phyloP scores from a whole-genome alignment of 2,113 vertebrate genomes.

The Eclectus roratus region DNA sequence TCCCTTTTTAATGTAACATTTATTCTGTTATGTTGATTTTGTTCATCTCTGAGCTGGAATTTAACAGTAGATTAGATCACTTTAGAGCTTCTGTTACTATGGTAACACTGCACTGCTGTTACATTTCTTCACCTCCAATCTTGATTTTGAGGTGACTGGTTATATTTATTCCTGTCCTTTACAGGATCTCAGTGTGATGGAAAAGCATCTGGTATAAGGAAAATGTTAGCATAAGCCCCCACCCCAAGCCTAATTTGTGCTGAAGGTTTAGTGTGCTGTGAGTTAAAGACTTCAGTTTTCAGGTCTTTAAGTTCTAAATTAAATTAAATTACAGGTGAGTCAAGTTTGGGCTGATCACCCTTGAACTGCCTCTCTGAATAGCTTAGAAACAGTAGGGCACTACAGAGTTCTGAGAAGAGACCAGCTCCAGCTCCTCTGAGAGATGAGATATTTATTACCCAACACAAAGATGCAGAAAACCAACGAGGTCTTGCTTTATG shows the following conservation, averaged over 20 bases:
- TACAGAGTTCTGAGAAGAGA: background rate
- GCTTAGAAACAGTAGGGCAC: background rate
- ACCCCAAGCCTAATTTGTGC: background rate
- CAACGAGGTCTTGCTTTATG: background rate
- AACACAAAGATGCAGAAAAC: background rate
- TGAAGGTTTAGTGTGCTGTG: background rate
- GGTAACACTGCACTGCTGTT: slow-evolving; percentile 60
- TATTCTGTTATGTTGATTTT: slow-evolving; percentile 70
- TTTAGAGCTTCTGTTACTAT: slow-evolving; percentile 74
- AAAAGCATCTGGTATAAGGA: slow-evolving; percentile 34
- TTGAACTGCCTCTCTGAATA: background rate
- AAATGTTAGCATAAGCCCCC: slow-evolving; percentile 9
- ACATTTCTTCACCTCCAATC: slow-evolving; percentile 66
- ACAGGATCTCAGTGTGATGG: slow-evolving; percentile 20
- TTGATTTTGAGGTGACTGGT: slow-evolving; percentile 62
- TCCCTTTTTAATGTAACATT: slow-evolving; percentile 27
- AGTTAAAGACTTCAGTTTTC: background rate
- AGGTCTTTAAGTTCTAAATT: background rate
- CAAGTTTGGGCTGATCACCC: background rate
- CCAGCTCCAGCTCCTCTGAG: background rate
- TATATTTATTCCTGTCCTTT: slow-evolving; percentile 67
- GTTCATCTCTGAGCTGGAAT: slow-evolving; percentile 67
- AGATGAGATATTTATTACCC: background rate
- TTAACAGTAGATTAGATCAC: slow-evolving; percentile 75
- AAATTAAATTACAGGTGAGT: background rate